Percentiles rank a stretch among this genome's conserved stretches.
phyloP scores from a whole-genome alignment of 2,797 vertebrate species.

The Sebastes nivosus region DNA sequence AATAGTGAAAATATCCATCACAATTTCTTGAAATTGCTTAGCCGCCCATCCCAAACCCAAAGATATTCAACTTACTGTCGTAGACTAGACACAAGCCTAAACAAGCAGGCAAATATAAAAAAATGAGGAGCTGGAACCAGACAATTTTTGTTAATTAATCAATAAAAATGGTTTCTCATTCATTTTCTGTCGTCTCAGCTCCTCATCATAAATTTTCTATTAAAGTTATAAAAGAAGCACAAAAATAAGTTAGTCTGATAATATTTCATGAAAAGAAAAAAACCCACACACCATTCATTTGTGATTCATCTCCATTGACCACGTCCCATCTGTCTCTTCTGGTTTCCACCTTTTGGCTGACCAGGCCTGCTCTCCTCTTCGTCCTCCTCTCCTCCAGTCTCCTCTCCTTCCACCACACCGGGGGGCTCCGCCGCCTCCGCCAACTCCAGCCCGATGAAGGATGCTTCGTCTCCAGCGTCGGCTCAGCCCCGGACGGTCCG shows the following conservation, averaged over 20 bases:
- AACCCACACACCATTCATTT: not conserved
- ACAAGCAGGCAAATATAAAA: not conserved
- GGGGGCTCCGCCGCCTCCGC: slow-evolving; percentile 55
- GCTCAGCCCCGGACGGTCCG: slow-evolving; percentile 76
- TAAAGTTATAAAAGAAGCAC: not conserved
- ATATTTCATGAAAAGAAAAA: not conserved
- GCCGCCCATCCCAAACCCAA: not conserved
- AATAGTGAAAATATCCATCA: not conserved
- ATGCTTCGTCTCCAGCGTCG: slow-evolving; percentile 60
- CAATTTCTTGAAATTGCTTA: not conserved
- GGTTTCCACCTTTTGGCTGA: slow-evolving; percentile 41
- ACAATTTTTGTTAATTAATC: not conserved
- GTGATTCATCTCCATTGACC: slow-evolving; percentile 45
- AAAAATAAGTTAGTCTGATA: not conserved
- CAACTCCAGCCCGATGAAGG: slow-evolving; percentile 78
- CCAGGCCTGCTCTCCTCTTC: slow-evolving; percentile 81
- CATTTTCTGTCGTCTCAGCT: not conserved
- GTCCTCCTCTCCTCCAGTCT: slow-evolving; percentile 77
- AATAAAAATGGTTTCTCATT: not conserved
- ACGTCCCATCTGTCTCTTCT: slow-evolving; percentile 38
- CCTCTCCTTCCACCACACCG: slow-evolving; percentile 72
- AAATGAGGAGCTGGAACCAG: not conserved
- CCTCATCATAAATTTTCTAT: not conserved
- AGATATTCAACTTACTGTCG: not conserved
- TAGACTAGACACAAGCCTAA: not conserved